Evolutionary conservation across 2,113 vertebrate species (phyloP), one percentile per base, ranked within the genome.

Genomic region (Gnathonemus echidnorhynchus): DNA sequence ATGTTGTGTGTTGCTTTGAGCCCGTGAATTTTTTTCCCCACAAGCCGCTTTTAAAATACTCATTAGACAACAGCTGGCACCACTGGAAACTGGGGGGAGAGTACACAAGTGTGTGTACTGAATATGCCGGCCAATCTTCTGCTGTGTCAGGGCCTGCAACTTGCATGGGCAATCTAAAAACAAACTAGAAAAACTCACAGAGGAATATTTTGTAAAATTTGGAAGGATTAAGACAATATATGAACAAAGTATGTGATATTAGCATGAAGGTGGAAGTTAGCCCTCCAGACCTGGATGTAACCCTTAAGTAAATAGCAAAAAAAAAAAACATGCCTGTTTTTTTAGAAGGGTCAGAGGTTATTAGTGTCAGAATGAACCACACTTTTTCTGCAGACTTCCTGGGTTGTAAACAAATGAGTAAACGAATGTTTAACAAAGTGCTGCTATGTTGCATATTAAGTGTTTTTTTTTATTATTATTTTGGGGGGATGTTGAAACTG

Each of bases 351-450:
- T 83, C 91, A 93, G 91, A 91, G 92, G 91, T 85, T 77, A 93
- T 90, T 27, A 52, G 90, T 93, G 92, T 92, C 90, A 89, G 90
- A 93, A 90, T 90, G 92, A 91, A 83, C 39, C 86, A 92, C 91
- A 92, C 46, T 62, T 92, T 86, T 88, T 89, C 92, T 93, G 91
- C 92, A 91, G 92, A 90, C 89, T 86, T 90, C 86, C 85, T 91
- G 85, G 35, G 92, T 91, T 89, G 88, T 11, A 91, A 88, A 35
- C 87, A 92, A 87, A 90, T 1, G 91, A 93, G 94, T 93, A 93
- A 95, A 93, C 93, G 93, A 96, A 95, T 95, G 95, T 96, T 94
- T 93, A 94, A 94, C 94, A 87, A 95, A 93, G 95, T 96, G 96
- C 96, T 96, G 95, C 96, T 96, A 96, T 90, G 77, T 93, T 94